Conservation (phyloP, 2,888 invertebrate genomes). For the Limnephilus marmoratus region DNA sequence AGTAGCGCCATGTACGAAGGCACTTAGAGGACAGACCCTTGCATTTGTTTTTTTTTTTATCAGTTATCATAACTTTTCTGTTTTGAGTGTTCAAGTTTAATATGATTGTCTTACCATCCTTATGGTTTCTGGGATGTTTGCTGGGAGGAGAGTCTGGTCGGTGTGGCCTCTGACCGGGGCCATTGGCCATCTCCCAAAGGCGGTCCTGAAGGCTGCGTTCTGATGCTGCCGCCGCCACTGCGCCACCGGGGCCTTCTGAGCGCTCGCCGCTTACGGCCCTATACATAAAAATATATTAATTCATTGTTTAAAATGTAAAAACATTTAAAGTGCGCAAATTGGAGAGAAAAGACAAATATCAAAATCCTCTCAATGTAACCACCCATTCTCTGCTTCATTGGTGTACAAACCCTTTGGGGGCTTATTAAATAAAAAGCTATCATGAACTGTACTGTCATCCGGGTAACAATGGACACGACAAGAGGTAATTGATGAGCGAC, state of each 20-base stretch:
- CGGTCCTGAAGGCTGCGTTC: slow-evolving; percentile 73
- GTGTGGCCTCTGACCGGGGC: slow-evolving; percentile 69
- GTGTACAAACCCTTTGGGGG: too few relatives aligned
- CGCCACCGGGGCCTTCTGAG: slow-evolving; percentile 68
- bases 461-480: too few relatives aligned
- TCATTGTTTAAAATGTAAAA: background rate
- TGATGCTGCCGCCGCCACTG: background rate
- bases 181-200: slow-evolving; percentile 77
- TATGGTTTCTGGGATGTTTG: slow-evolving; percentile 59
- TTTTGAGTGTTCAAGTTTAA: background rate
- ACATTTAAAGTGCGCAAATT: background rate
- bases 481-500: too few relatives aligned
- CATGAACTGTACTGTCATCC: too few relatives aligned
- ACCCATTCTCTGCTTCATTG: too few relatives aligned
- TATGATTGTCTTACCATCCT: slow-evolving; percentile 58
- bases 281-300: background rate
- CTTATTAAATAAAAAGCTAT: too few relatives aligned
- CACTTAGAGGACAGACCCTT: too few relatives aligned
- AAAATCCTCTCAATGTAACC: too few relatives aligned
- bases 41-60: too few relatives aligned
- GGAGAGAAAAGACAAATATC: background rate
- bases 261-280: slow-evolving; percentile 69
- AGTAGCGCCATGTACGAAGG: too few relatives aligned
- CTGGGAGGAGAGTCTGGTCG: slow-evolving; percentile 50
- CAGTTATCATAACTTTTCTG: too few relatives aligned